Base-by-base conservation (phyloP, 1,140 invertebrate species). In the Megathymus violae region DNA sequence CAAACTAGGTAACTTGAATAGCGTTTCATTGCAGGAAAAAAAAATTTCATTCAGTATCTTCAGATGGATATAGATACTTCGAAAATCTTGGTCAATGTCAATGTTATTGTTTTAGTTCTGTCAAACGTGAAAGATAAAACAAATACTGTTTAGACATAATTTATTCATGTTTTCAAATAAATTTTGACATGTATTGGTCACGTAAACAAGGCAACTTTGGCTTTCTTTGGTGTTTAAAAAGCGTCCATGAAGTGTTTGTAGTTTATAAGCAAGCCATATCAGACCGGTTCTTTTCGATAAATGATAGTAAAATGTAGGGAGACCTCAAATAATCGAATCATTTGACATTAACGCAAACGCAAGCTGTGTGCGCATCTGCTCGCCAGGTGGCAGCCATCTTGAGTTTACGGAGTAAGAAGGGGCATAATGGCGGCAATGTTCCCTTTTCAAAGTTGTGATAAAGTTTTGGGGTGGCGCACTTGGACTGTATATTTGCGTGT, bases 341-440 rank as follows among this genome's bases (percentile, higher is more conserved):
- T 52, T 52, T 52, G 50, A 52, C 50, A 52, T 52, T 41, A 52
- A 14, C 50, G 15, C 50, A 17, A 17, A 36, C 50, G 36, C 50
- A 52, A 52, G 50, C 50, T 52, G 50, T 36, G 34, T 9, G 17
- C 50, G 36, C 50, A 52, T 52, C 50, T 52, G 50, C 50, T 11
- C 10, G 10, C 31, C 48, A 52, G 48, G 48, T 52, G 48, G 48
- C 48, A 10, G 48, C 48, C 48, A 52, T 44, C 16, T 19, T 44
- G 10, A 44, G 41, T 22, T 19, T 44, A 31, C 27, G 0, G 15
- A 0, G 40, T 47, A 9, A 47, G 22, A 25, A 47, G 5, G 44
- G 15, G 34, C 34, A 36, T 36, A 36, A 36, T 36, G 34, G 34
- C 34, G 34, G 34, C 34, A 36, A 36, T 11, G 34, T 36, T 36